Evolutionary conservation across 2,888 invertebrate species (phyloP).

Genomic region (Sinelater perroti): DNA sequence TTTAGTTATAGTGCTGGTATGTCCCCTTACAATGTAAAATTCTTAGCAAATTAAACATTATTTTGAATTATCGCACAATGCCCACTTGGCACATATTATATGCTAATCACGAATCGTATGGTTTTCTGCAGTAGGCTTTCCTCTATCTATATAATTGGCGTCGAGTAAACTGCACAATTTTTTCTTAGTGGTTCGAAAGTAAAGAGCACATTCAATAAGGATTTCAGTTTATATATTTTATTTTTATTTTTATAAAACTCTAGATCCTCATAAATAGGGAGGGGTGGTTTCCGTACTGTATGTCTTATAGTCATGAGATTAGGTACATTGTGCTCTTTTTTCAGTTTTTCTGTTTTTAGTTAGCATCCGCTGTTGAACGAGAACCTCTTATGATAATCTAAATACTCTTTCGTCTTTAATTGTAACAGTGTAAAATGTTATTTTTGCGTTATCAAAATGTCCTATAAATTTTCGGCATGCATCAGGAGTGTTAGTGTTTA

Average conservation of each 20-base stretch:
- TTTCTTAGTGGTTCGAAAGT: background rate
- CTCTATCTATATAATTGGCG: background rate
- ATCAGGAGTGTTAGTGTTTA: background rate
- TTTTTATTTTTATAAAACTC: background rate
- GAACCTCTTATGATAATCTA: background rate
- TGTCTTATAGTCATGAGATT: background rate
- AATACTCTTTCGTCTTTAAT: background rate
- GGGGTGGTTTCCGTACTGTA: background rate
- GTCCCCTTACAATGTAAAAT: too few species aligned
- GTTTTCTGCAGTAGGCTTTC: background rate
- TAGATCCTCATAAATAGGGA: background rate
- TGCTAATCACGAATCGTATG: too few species aligned
- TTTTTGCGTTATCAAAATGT: background rate
- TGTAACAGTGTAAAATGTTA: background rate
- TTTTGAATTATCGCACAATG: too few species aligned
- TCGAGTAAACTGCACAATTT: background rate
- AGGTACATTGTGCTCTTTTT: background rate
- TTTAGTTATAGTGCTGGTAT: too few species aligned
- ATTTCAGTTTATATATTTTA: background rate
- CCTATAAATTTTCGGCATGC: background rate
- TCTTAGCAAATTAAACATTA: too few species aligned
- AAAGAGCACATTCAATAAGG: background rate
- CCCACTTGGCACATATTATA: too few species aligned
- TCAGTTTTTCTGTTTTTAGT: background rate
- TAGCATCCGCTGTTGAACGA: background rate